Evolutionary conservation across 2,888 invertebrate genomes (phyloP).

Genomic region (Temnothorax rugatulus): DNA sequence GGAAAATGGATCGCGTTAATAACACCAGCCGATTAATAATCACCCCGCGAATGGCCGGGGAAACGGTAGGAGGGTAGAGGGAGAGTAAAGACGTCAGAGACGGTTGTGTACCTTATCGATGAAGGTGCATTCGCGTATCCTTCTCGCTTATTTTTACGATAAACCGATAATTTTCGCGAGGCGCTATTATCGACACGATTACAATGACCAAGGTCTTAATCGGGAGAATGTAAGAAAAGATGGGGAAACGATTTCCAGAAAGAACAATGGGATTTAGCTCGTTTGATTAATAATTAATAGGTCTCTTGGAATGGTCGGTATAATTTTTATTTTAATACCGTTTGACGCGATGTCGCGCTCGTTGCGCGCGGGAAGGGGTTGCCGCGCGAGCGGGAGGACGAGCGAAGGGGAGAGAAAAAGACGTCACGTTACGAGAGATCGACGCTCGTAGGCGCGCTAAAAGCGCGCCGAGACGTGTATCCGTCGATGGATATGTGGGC

Average conservation of each 20-base stretch:
- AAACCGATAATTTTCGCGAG: conserved; percentile 47
- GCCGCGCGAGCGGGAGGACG: not conserved
- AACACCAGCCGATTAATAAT: conserved; percentile 24
- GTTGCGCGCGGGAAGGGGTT: not conserved
- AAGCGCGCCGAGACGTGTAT: conserved; percentile 73
- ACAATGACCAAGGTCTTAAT: not conserved
- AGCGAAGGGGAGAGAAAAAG: conserved; percentile 44
- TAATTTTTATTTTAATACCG: conserved; percentile 22
- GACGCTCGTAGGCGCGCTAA: conserved; percentile 69
- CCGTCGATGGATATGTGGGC: conserved; percentile 76
- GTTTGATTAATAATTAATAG: not conserved
- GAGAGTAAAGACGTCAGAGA: conserved; percentile 49
- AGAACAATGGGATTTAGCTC: not conserved
- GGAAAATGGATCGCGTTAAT: conserved; percentile 28
- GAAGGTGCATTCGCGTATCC: conserved; percentile 38
- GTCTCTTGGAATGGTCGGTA: not conserved
- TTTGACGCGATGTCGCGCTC: not conserved
- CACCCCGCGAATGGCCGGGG: not conserved
- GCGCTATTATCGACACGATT: not conserved
- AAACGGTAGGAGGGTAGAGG: not conserved
- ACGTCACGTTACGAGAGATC: conserved; percentile 59
- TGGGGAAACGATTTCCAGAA: not conserved
- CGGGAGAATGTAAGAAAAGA: not conserved
- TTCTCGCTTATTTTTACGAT: conserved; percentile 45
- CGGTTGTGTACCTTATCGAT: conserved; percentile 33